Conservation (phyloP, 1,140 invertebrate species). For the Lepidurus packardi region DNA sequence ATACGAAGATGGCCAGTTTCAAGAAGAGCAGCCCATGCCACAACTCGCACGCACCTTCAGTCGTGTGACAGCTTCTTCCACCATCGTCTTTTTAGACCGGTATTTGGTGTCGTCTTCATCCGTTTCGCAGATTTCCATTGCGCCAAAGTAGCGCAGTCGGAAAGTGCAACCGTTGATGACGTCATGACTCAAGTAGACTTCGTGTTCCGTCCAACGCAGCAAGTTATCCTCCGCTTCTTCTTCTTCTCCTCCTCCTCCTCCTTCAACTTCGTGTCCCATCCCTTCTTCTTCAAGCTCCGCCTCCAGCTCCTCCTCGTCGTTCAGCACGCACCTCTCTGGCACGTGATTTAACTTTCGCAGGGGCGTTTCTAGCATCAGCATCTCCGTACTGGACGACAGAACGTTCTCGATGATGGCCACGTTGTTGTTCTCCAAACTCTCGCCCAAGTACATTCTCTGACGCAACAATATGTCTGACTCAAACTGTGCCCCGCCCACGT, state of each 20-base stretch:
- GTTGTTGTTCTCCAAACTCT: slow-evolving; percentile 1
- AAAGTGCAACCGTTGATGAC: slow-evolving; percentile 62
- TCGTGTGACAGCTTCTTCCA: slow-evolving; percentile 92
- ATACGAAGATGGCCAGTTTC: background rate
- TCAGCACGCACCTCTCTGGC: background rate
- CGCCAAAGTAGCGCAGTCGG: slow-evolving; percentile 73
- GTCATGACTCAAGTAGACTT: slow-evolving; percentile 11
- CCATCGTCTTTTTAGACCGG: slow-evolving; percentile 80
- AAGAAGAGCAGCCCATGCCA: slow-evolving; percentile 2
- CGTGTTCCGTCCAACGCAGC: background rate
- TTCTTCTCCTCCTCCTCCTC: background rate
- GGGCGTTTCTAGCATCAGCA: background rate
- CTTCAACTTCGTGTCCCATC: background rate
- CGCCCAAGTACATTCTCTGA: background rate
- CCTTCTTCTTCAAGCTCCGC: background rate
- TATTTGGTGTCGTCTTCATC: slow-evolving; percentile 46
- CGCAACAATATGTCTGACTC: background rate
- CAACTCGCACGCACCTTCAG: slow-evolving; percentile 71
- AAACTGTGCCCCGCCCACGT: background rate
- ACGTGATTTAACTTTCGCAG: background rate
- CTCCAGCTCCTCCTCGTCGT: background rate
- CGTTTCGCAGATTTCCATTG: slow-evolving; percentile 71
- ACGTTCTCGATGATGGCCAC: background rate
- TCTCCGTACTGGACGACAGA: background rate
- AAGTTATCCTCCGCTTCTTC: background rate